These are phyloP conservation scores for Escarpia spicata DNA, from an alignment of 2,888 invertebrate genomes.

Conservation along the genomic window DNA sequence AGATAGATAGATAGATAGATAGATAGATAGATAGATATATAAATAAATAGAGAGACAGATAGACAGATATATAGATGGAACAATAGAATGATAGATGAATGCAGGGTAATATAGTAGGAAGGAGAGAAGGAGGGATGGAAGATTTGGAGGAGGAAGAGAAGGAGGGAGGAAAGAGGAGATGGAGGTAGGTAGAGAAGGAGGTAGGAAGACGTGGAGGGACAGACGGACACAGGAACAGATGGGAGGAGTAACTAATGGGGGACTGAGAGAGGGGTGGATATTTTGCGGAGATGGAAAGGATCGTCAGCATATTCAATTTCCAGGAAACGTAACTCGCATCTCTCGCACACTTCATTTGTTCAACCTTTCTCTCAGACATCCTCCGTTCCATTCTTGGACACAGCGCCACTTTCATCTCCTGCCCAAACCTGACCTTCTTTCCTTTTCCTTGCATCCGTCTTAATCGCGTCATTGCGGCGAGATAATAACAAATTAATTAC, in stretches of 20 bases:
- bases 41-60: too few relatives aligned
- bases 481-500: constrained; percentile 16
- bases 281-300: neutral
- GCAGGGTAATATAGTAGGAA: neutral
- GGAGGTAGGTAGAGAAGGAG: neutral
- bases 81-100: neutral
- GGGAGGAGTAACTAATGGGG: too few relatives aligned
- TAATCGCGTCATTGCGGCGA: neutral
- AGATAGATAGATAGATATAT: too few relatives aligned
- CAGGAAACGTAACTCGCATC: neutral
- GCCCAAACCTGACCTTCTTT: neutral
- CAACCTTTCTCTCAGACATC: neutral
- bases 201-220: neutral
- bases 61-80: neutral
- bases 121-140: neutral
- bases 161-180: neutral
- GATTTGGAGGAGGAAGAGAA: neutral
- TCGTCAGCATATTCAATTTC: neutral
- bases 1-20: too few relatives aligned
- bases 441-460: neutral
- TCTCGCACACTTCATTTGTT: neutral
- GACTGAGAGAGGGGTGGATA: neutral
- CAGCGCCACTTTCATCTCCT: neutral
- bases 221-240: neutral
- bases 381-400: neutral